These are phyloP conservation scores for Dryobotodes eremita DNA, from an alignment of 2,888 invertebrate genomes.

Conservation along the genomic window DNA sequence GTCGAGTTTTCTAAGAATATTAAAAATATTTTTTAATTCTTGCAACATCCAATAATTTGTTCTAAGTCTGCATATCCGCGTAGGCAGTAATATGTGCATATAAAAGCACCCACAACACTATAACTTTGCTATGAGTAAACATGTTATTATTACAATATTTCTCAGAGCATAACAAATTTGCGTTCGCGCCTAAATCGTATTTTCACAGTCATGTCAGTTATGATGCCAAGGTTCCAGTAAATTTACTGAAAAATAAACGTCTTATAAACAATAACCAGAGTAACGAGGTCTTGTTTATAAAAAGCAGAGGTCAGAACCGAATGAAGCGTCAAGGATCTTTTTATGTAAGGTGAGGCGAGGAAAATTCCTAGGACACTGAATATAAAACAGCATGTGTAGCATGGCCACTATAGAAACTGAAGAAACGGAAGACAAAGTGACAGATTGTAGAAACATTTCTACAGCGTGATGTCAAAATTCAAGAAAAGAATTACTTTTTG, in stretches of 20 bases:
- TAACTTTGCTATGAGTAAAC: slow-evolving; percentile 15
- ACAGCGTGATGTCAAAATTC: too few species aligned
- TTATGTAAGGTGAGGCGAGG: not conserved
- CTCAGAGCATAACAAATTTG: slow-evolving; percentile 30
- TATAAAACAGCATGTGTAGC: not conserved
- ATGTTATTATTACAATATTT: slow-evolving; percentile 32
- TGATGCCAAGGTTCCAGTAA: slow-evolving; percentile 50
- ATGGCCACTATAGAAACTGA: too few species aligned
- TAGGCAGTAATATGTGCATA: slow-evolving; percentile 30
- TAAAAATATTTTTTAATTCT: not conserved
- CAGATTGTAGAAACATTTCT: too few species aligned
- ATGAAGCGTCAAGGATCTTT: slow-evolving; percentile 40
- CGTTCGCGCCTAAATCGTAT: slow-evolving; percentile 41
- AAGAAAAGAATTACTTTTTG: too few species aligned
- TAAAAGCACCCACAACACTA: slow-evolving; percentile 35
- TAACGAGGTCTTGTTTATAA: slow-evolving; percentile 54
- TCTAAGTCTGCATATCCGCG: not conserved
- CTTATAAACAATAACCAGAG: slow-evolving; percentile 47
- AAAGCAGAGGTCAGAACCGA: slow-evolving; percentile 45
- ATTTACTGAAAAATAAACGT: slow-evolving; percentile 36
- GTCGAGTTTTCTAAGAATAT: not conserved
- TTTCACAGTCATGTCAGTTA: slow-evolving; percentile 53
- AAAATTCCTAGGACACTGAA: slow-evolving; percentile 38
- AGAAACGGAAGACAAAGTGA: too few species aligned
- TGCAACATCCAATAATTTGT: not conserved